Conservation (phyloP, 2,888 invertebrate genomes). For the Chrysodeixis includens region DNA sequence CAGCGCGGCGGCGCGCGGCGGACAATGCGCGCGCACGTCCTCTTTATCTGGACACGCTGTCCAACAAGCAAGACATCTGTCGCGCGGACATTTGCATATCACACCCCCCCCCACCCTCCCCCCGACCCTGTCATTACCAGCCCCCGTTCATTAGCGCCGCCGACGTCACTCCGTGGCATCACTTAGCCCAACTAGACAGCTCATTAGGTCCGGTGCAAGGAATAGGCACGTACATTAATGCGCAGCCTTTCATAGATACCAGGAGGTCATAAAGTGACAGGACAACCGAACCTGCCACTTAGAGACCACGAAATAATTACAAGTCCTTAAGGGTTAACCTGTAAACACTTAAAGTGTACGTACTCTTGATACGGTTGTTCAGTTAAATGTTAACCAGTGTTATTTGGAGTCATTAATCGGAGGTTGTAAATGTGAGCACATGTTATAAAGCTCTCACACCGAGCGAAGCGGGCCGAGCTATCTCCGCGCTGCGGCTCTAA, state of each 20-base stretch:
- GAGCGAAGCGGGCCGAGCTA: constrained; percentile 16
- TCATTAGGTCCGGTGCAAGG: not conserved
- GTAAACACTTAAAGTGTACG: constrained; percentile 19
- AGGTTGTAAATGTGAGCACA: constrained; percentile 50
- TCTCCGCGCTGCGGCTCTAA: constrained; percentile 38
- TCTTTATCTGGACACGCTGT: constrained; percentile 46
- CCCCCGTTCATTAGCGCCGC: constrained; percentile 3
- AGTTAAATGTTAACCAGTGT: constrained; percentile 55
- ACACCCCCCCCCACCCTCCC: not conserved
- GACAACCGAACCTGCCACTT: not conserved
- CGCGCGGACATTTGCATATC: constrained; percentile 32
- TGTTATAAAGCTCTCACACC: constrained; percentile 47
- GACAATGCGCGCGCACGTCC: constrained; percentile 30
- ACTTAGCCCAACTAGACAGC: not conserved
- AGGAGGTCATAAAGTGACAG: constrained; percentile 10
- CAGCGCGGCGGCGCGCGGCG: not conserved
- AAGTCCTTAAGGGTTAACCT: constrained; percentile 7
- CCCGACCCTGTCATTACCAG: not conserved
- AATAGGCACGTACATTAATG: constrained; percentile 15
- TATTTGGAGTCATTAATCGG: constrained; percentile 43
- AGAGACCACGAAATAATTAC: constrained; percentile 13
- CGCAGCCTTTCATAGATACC: constrained; percentile 7
- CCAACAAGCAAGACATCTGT: constrained; percentile 49
- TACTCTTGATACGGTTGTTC: constrained; percentile 37
- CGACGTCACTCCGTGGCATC: constrained; percentile 8